Base-by-base conservation (phyloP, 2,113 vertebrate genomes). In the Hippocampus comes region DNA sequence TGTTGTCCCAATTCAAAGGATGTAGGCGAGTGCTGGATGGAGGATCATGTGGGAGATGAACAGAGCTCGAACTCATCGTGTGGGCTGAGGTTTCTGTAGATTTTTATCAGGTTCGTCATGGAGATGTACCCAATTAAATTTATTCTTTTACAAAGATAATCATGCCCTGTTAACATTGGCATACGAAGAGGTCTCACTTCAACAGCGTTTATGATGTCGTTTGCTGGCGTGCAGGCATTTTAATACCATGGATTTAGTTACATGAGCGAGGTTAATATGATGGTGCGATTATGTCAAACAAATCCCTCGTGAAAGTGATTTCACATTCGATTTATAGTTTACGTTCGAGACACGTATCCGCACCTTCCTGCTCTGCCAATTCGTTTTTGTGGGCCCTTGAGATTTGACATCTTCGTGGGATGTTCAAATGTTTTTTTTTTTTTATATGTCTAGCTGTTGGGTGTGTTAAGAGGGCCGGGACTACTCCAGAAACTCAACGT, bases 381-480 rank as follows among this genome's bases (percentile, higher is more conserved):
- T 53, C 70, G 46, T 66, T 60, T 74, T 67, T 64, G 55, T 71
- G 42, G 14, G 71, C 30, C 25, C 25, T 3, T 72, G 23, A 23
- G 9, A 56, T 56, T 79, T 81, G 0, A 59, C 78, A 80, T 68
- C 38, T 38, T 8, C 25, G 71, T 74, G 70, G 30, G 11, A 76
- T 78, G 51, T 79, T 83, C 49, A 79, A 73, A 79, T 84, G 64
- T 79, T 84, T 68, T 72, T 70, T 72, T 70, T 27, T 25, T 38
- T 83, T 83, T 78, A 74, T 61, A 57, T 63, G 68, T 75, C 21
- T 73, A 51, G 17, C 3, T 63, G 56, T 68, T 42, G 70, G 25
- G 55, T 67, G 41, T 53, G 21, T 25, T 56, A 34, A 65, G 48
- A 12, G 3, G 38, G 14, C 27, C n/a, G 42, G 23, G 41, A 9